Base-by-base conservation (phyloP, 2,888 invertebrate genomes). In the Netelia virgata region DNA sequence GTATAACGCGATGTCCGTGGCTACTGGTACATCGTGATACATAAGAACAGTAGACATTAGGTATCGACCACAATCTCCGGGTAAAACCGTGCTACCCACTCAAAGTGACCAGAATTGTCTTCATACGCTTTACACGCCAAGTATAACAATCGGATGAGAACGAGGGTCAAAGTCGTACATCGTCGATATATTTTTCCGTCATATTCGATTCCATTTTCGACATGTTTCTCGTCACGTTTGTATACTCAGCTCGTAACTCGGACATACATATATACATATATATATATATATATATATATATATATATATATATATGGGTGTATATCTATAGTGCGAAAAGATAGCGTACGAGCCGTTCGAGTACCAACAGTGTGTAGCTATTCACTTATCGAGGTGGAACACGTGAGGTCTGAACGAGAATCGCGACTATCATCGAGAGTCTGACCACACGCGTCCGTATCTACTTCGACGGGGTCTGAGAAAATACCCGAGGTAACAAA, bases 61-160 rank as follows among this genome's bases (percentile, higher is more conserved):
- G 59, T 20, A 28, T 41, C 55, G 10, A 23, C 57, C 55, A 41
- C 55, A 41, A 79, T 63, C 61, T 70, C 57, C 70, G 75, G 47
- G 69, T 28, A n/a, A 59, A 76, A 43, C 55, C 74, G 74, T 76
- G 83, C 70, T 72, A 61, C 59, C 66, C 66, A 53, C 16, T 70
- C 75, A 59, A 20, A 36, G 66, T 23, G 43, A 57, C 16, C 36
- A 55, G 57, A 57, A 74, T 23, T 57, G 36, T 57, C 74, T 74
- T 63, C 57, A 73, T 73, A 63, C 28, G 11, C 72, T 75, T 83
- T 59, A 41, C 59, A 59, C 64, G 41, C 74, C n/a, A 50, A 55
- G n/a, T 16, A 53, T 18, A 55, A 41, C 14, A 23, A 10, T 18
- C 18, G 11, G 11, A 72, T 1, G 50, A 23, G n/a, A 23, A 50